Percentiles rank a stretch among this genome's conserved stretches.
Evolutionary conservation across 2,113 vertebrate genomes (phyloP).

Genomic region (Ursus arctos): DNA sequence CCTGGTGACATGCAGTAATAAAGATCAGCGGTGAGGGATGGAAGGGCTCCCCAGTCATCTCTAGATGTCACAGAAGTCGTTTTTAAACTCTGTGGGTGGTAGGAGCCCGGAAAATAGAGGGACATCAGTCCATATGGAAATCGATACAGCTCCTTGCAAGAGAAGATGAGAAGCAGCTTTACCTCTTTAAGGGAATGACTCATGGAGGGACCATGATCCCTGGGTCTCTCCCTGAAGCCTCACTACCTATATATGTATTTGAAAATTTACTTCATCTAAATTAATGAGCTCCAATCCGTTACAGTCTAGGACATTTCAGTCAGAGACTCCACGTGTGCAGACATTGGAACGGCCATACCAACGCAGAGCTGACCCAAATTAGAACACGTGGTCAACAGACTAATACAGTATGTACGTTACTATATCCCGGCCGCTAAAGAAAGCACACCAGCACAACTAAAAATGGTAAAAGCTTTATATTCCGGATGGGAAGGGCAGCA

Average conservation of each 20-base stretch:
- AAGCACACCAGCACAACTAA: neutral
- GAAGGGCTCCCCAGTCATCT: neutral
- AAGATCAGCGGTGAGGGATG: neutral
- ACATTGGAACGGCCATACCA: neutral
- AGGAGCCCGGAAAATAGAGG: neutral
- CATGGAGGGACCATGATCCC: neutral
- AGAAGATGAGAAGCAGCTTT: constrained; percentile 15
- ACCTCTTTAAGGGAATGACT: constrained; percentile 59
- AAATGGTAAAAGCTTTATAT: neutral
- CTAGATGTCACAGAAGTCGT: constrained; percentile 20
- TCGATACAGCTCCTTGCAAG: neutral
- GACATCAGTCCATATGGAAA: constrained; percentile 41
- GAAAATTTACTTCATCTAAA: constrained; percentile 16
- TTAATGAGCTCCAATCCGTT: neutral
- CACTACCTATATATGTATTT: neutral
- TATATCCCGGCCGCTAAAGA: neutral
- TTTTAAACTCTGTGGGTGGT: constrained; percentile 45
- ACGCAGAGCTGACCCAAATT: neutral
- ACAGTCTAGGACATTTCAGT: neutral
- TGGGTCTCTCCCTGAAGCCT: neutral
- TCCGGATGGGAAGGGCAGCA: neutral
- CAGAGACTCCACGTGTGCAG: neutral
- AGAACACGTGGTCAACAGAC: neutral
- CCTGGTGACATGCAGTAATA: constrained; percentile 44
- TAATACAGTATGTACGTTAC: neutral